phyloP scores from a whole-genome alignment of 2,113 vertebrate genomes.

The Lonchura striata region DNA sequence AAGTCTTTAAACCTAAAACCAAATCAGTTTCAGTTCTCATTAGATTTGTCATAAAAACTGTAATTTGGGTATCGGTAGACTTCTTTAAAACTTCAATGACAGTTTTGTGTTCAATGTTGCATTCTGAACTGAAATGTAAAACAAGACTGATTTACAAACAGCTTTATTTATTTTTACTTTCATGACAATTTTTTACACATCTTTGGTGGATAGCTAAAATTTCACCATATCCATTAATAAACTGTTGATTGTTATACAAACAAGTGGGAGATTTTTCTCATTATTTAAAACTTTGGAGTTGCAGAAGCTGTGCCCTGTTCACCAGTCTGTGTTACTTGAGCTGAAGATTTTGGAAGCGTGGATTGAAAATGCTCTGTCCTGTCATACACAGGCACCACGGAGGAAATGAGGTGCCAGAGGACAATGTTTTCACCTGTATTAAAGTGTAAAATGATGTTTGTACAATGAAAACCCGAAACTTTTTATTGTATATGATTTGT shows the following conservation, averaged over 20 bases:
- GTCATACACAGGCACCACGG: background rate
- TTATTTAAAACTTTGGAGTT: slow-evolving; percentile 48
- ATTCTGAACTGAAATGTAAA: slow-evolving; percentile 66
- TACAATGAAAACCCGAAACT: background rate
- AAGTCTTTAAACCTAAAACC: slow-evolving; percentile 66
- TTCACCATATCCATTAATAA: slow-evolving; percentile 75
- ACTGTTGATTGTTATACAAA: slow-evolving; percentile 72
- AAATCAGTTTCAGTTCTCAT: slow-evolving; percentile 69
- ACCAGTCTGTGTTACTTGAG: background rate
- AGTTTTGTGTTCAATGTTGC: slow-evolving; percentile 66
- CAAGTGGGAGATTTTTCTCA: slow-evolving; percentile 43
- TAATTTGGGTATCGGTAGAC: slow-evolving; percentile 65
- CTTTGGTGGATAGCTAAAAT: slow-evolving; percentile 69
- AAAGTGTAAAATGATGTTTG: slow-evolving; percentile 61
- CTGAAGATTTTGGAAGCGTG: background rate
- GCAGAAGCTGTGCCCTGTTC: slow-evolving; percentile 3
- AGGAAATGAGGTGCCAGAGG: slow-evolving; percentile 39
- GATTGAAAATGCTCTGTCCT: background rate
- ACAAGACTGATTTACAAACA: slow-evolving; percentile 70
- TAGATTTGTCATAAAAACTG: slow-evolving; percentile 62
- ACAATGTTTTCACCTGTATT: slow-evolving; percentile 46
- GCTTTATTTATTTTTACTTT: slow-evolving; percentile 81
- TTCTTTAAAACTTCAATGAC: slow-evolving; percentile 65
- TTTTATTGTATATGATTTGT: slow-evolving; percentile 50
- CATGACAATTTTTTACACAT: slow-evolving; percentile 74